Base-by-base conservation (phyloP, 2,113 vertebrate genomes). In the Geococcyx californianus region DNA sequence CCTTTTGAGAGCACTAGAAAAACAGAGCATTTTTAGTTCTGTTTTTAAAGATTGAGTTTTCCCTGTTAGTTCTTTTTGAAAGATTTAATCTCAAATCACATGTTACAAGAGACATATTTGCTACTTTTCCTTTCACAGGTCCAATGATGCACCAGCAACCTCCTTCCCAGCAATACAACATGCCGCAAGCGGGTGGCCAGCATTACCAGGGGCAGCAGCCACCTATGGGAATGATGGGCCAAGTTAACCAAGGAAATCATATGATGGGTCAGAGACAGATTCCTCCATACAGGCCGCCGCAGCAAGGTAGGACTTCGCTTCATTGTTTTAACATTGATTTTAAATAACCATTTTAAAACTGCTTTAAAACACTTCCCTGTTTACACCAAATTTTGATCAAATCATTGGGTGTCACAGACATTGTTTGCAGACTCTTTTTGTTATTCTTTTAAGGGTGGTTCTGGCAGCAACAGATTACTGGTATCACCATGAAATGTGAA, bases 141-240 rank as follows among this genome's bases (percentile, higher is more conserved):
- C 99, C 99, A 84, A 99, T 99, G 98, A 99, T 99, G 98, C 99
- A 99, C 96, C 99, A 99, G 97, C 99, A 99, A 93, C 98, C 99
- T 95, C 99, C 99, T 45, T 97, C 99, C 45, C 99, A 99, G 93
- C 99, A 99, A 86, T 99, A 99, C 96, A 99, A 97, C 96, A 99
- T 99, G 98, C 98, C 99, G n/a, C 99, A 99, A 77, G 99, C 99
- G 75, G 98, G 98, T 7, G 99, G 98, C 29, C 99, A 99, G 89
- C 99, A 99, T 97, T 99, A 99, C 97, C 99, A 99, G 96, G 99
- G 99, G 31, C 99, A 99, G 91, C 99, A 99, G 97, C 99, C 98
- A 13, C 99, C 99, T 3, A 99, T 99, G 99, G 98, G 98, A 70
- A 99, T 99, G 98, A 99, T 99, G 98, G 98, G 98, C 28, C 99